These are phyloP conservation scores for Archivesica marissinica DNA, from an alignment of 1,140 invertebrate genomes.

Conservation along the genomic window DNA sequence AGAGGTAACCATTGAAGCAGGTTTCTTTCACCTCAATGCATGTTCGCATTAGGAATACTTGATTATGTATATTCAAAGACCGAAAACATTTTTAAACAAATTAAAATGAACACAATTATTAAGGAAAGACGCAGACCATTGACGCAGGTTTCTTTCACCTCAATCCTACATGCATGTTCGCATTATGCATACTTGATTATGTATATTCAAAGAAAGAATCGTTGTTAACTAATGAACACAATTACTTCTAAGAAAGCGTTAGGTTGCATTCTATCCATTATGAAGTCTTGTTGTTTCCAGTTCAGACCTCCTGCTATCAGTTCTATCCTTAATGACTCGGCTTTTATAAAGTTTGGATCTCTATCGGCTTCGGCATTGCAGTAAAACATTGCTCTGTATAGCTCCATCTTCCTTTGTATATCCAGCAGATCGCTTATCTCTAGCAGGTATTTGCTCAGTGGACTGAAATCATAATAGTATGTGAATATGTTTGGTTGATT, in stretches of 20 bases:
- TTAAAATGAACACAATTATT: too few species aligned
- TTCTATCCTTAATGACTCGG: conserved; percentile 78
- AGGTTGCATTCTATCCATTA: conserved; percentile 76
- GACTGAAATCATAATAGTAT: conserved; percentile 64
- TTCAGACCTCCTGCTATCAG: conserved; percentile 81
- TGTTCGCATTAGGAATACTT: too few species aligned
- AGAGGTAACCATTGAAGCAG: too few species aligned
- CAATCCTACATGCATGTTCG: too few species aligned
- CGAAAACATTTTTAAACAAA: too few species aligned
- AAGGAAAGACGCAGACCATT: too few species aligned
- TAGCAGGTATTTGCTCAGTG: conserved; percentile 78
- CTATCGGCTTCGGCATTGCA: conserved; percentile 76
- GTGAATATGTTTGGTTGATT: neutral
- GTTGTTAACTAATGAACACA: too few species aligned
- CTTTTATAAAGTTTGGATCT: conserved; percentile 78
- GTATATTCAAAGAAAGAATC: too few species aligned
- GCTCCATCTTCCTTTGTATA: conserved; percentile 80
- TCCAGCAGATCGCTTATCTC: conserved; percentile 81
- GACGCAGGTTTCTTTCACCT: too few species aligned
- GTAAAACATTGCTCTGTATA: conserved; percentile 80
- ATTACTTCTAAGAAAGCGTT: conserved; percentile 77
- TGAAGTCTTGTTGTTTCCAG: conserved; percentile 80
- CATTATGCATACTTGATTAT: too few species aligned
- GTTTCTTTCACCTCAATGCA: too few species aligned
- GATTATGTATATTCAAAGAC: too few species aligned